A percentile compares a stretch with the other conserved stretches of the same genome.
These are phyloP conservation scores for Physella acuta DNA, from an alignment of 1,140 invertebrate species.

Conservation along the genomic window DNA sequence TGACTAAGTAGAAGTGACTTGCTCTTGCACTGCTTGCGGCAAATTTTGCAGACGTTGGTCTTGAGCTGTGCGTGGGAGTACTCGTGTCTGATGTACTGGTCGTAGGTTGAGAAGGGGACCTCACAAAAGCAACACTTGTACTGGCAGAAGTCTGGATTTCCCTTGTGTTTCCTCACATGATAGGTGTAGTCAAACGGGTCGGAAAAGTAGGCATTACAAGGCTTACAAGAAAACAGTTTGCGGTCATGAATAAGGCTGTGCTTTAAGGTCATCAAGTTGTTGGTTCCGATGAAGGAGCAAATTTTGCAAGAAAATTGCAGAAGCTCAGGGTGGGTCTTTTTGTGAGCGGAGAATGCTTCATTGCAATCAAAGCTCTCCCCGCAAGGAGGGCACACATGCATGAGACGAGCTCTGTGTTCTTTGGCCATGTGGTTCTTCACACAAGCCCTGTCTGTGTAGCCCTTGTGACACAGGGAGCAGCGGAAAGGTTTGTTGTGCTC, in stretches of 20 bases:
- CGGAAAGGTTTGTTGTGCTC: slow-evolving; percentile 44
- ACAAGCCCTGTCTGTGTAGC: slow-evolving; percentile 45
- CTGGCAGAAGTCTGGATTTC: slow-evolving; percentile 31
- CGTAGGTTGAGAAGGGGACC: slow-evolving; percentile 32
- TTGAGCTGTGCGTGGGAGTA: slow-evolving; percentile 44
- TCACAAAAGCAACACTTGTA: slow-evolving; percentile 48
- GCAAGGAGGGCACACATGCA: slow-evolving; percentile 46
- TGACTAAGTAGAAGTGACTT: slow-evolving; percentile 39
- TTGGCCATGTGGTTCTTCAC: slow-evolving; percentile 45
- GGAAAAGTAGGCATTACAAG: slow-evolving; percentile 38
- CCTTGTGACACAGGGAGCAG: slow-evolving; percentile 42
- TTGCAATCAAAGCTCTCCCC: slow-evolving; percentile 42
- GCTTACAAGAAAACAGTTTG: slow-evolving; percentile 37
- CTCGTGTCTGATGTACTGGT: slow-evolving; percentile 46
- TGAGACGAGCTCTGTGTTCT: slow-evolving; percentile 39
- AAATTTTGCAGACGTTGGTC: slow-evolving; percentile 38
- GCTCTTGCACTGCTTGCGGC: slow-evolving; percentile 40
- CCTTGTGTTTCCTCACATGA: slow-evolving; percentile 45
- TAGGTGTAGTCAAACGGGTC: slow-evolving; percentile 46
- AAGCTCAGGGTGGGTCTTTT: slow-evolving; percentile 44
- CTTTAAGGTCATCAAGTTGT: slow-evolving; percentile 40
- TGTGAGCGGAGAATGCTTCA: slow-evolving; percentile 39
- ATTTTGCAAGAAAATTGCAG: slow-evolving; percentile 39
- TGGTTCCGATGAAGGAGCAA: slow-evolving; percentile 46
- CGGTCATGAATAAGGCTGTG: slow-evolving; percentile 41